Evolutionary conservation across 2,113 vertebrate genomes (phyloP).

Genomic region (Romanogobio albipinnatus): DNA sequence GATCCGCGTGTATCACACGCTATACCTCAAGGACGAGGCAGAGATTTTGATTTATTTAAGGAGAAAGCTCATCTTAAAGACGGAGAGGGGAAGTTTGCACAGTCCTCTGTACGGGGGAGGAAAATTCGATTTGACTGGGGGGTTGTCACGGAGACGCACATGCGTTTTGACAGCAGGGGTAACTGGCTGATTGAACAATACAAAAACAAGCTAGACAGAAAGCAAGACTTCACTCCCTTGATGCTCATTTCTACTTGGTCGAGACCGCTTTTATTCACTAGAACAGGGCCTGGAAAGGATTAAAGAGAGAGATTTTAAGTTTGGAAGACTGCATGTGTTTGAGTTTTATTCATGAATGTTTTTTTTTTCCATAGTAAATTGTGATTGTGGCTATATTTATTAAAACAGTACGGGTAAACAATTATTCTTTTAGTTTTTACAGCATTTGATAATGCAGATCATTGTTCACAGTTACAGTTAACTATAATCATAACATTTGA

Average conservation of each 20-base stretch:
- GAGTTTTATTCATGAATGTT: not conserved
- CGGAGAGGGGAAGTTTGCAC: slow-evolving; percentile 48
- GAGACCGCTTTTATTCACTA: slow-evolving; percentile 55
- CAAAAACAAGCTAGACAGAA: slow-evolving; percentile 69
- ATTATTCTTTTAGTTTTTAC: too few species aligned
- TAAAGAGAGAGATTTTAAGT: slow-evolving; percentile 7
- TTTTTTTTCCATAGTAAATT: too few species aligned
- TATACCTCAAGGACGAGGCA: slow-evolving; percentile 61
- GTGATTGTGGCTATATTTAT: too few species aligned
- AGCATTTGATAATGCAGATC: too few species aligned
- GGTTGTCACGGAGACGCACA: slow-evolving; percentile 59
- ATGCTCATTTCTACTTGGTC: slow-evolving; percentile 68
- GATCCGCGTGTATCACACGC: slow-evolving; percentile 40
- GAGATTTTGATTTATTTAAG: slow-evolving; percentile 65
- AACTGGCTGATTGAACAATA: slow-evolving; percentile 70
- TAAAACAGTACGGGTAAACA: too few species aligned
- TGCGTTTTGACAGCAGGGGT: slow-evolving; percentile 65
- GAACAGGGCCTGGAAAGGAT: slow-evolving; percentile 45
- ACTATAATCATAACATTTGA: too few species aligned
- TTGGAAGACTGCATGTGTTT: not conserved
- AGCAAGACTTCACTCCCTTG: slow-evolving; percentile 56
- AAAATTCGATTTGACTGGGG: slow-evolving; percentile 60
- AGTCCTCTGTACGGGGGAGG: slow-evolving; percentile 49
- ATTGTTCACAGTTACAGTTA: too few species aligned
- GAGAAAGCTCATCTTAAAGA: slow-evolving; percentile 60